A percentile compares a stretch with the other conserved stretches of the same genome.
These are phyloP conservation scores for Brachylomia viminalis DNA, from an alignment of 2,888 invertebrate genomes.

Conservation along the genomic window DNA sequence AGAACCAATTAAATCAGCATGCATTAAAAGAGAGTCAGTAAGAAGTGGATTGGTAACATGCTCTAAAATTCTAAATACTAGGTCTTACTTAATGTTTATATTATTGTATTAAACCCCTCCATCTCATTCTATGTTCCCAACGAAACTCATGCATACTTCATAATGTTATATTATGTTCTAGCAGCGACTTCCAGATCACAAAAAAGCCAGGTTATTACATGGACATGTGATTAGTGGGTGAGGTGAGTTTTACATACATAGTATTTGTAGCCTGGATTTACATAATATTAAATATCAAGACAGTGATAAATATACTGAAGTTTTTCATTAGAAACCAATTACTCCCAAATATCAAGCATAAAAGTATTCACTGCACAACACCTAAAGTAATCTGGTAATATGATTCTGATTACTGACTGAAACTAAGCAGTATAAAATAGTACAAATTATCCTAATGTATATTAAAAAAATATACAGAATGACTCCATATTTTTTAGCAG, in stretches of 20 bases:
- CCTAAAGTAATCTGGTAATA: slow-evolving; percentile 43
- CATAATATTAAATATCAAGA: slow-evolving; percentile 36
- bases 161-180: slow-evolving; percentile 44
- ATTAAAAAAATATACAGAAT: slow-evolving; percentile 46
- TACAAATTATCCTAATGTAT: slow-evolving; percentile 47
- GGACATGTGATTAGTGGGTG: slow-evolving; percentile 51
- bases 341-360: slow-evolving; percentile 59
- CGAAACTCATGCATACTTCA: slow-evolving; percentile 52
- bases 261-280: slow-evolving; percentile 26
- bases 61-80: slow-evolving; percentile 44
- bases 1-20: slow-evolving; percentile 48
- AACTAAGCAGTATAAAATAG: slow-evolving; percentile 52
- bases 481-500: slow-evolving; percentile 64
- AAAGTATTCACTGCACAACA: slow-evolving; percentile 59
- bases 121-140: slow-evolving; percentile 39
- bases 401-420: slow-evolving; percentile 37
- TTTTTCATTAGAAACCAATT: slow-evolving; percentile 49
- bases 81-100: slow-evolving; percentile 26
- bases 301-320: slow-evolving; percentile 28
- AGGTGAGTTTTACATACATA: slow-evolving; percentile 50
- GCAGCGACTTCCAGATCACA: slow-evolving; percentile 40
- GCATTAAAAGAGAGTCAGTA: slow-evolving; percentile 50
- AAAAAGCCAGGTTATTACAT: slow-evolving; percentile 48
- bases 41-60: slow-evolving; percentile 47
- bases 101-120: slow-evolving; percentile 19